Evolutionary conservation across 92 coral and sea anemone genomes (phyloP).

Genomic region (Epizoanthus illoricatus): DNA sequence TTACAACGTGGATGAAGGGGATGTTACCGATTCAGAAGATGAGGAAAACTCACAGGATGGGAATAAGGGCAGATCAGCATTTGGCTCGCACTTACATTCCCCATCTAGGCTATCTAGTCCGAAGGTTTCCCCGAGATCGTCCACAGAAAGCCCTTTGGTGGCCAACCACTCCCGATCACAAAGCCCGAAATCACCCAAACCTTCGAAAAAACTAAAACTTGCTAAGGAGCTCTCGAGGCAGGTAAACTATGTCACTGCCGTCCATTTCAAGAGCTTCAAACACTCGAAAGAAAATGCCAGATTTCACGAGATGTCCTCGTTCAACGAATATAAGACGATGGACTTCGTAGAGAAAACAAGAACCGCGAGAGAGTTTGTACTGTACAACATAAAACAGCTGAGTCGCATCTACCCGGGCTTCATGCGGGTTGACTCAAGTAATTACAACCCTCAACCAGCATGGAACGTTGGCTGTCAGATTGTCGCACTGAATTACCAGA

Average conservation of each 20-base stretch:
- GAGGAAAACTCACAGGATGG: background rate
- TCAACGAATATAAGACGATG: slow-evolving; percentile 56
- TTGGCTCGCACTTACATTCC: background rate
- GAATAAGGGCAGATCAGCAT: background rate
- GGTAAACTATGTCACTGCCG: slow-evolving; percentile 61
- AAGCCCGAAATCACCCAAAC: slow-evolving; percentile 42
- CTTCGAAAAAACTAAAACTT: slow-evolving; percentile 41
- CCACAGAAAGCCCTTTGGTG: no score
- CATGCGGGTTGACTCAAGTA: slow-evolving; percentile 67
- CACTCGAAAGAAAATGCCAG: slow-evolving; percentile 48
- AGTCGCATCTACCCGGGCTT: slow-evolving; percentile 73
- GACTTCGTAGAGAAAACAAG: slow-evolving; percentile 42
- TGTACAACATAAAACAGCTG: slow-evolving; percentile 62
- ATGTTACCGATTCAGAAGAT: slow-evolving; percentile 37
- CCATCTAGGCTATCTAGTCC: background rate
- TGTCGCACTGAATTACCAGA: slow-evolving; percentile 80
- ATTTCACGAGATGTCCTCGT: slow-evolving; percentile 65
- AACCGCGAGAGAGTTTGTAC: slow-evolving; percentile 45
- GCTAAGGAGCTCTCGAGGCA: slow-evolving; percentile 68
- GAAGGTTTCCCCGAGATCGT: background rate
- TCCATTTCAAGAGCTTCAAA: slow-evolving; percentile 55
- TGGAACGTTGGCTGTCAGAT: slow-evolving; percentile 85
- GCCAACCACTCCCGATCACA: background rate
- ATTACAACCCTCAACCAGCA: slow-evolving; percentile 59
- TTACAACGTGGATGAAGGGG: slow-evolving; percentile 43